Evolutionary conservation across 2,797 vertebrate genomes (phyloP), one percentile per base, ranked within the genome.

Genomic region (Craterocephalus amniculus): DNA sequence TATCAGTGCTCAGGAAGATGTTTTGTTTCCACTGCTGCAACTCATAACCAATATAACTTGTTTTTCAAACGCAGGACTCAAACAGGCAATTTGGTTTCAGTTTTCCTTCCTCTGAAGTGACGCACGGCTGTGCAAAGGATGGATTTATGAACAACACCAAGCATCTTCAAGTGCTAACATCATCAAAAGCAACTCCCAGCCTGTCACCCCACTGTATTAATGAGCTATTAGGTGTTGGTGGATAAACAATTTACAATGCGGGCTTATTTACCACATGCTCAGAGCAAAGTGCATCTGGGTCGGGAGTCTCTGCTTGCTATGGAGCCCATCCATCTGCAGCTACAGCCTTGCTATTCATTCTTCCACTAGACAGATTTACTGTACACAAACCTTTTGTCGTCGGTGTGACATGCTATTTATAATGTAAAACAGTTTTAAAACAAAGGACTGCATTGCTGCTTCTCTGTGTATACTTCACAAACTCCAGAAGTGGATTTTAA

Each of bases 371-470:
- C 90, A 91, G 88, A 94, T 93, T 94, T 94, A 94, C 90, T 93
- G 94, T 94, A 94, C 90, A 92, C 87, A 91, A 90, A 88, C 77
- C 84, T 88, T 91, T 87, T 90, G 89, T 89, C 76, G 77, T 92
- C 85, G 86, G 85, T 56, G 80, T 91, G 92, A 93, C 91, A 82
- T 71, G 69, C 87, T 87, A 90, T 94, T 92, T 87, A 89, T 93
- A 87, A 92, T 45, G 54, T 74, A 64, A 83, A 88, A 87, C 74
- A 40, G 84, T 85, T 71, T 86, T 83, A 88, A 92, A 90, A 89
- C 63, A 76, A 86, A 67, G 79, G 70, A 45, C 49, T 62, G 64
- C 43, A 78, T 61, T 62, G 24, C 24, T 16, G 32, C 38, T 22
- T 32, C 34, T 40, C 66, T 31, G 18, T 63, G n/a, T 64, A 66